Base-by-base conservation (phyloP, 2,797 vertebrate species). In the Pachyuromys duprasi region DNA sequence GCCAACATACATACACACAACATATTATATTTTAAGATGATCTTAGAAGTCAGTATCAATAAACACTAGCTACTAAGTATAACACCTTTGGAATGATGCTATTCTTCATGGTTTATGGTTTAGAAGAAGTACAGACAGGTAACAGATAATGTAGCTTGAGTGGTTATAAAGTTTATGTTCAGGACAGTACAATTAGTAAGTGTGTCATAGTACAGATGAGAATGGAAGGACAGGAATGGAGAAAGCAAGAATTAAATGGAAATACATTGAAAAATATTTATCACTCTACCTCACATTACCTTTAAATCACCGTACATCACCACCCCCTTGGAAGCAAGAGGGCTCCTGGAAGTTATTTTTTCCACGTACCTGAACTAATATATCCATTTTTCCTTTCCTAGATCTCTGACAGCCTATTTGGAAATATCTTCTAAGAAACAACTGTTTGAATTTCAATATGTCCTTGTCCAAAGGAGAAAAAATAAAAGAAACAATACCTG, bases 401-500 rank as follows among this genome's bases (percentile, higher is more conserved):
- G 80, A 69, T 60, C 60, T 26, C 49, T 24, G 22, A n/a, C 12
- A 0, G 11, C 78, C 60, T 89, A 87, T 74, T 57, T 80, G 60
- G 75, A 81, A 82, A 78, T 78, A 22, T 80, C 60, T 63, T 86
- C 84, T 70, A 82, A 89, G 17, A 53, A 89, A 42, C 53, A 9
- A 88, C 62, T 79, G 18, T 33, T 14, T 18, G 18, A n/a, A 26
- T 82, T 78, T 69, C 42, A 11, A 1, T 80, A 17, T n/a, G 7
- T 79, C 67, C 65, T 91, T 6, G 9, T 86, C n/a, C 55, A 39
- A 36, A 60, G 15, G 55, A 93, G 15, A 89, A 75, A 2, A 74
- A 91, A 97, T 80, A 80, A 60, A 69, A 94, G 33, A 86, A 65
- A n/a, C 42, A 1, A 70, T 74, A 91, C 67, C 80, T 74, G 67